Percentiles rank a stretch among this genome's conserved stretches.
Evolutionary conservation across 2,888 invertebrate species (phyloP).

Genomic region (Epirrita christyi): DNA sequence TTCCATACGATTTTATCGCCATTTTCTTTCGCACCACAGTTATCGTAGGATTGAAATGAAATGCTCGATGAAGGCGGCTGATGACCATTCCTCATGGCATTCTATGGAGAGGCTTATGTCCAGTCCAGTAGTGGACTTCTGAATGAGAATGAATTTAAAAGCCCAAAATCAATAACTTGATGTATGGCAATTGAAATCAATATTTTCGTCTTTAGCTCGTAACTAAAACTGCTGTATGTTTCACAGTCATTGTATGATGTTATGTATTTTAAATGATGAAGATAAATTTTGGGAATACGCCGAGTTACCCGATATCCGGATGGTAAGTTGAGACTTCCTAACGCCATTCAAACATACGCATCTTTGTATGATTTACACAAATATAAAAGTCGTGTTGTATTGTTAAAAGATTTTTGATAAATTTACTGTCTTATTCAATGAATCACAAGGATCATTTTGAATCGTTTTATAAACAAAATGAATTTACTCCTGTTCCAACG

Average conservation of each 20-base stretch:
- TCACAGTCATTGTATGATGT: conserved; percentile 21
- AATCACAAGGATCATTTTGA: too few species aligned
- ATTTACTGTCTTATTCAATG: too few species aligned
- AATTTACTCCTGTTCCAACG: too few species aligned
- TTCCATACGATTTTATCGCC: too few species aligned
- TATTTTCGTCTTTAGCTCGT: conserved; percentile 7
- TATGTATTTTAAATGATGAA: conserved; percentile 31
- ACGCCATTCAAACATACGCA: conserved; percentile 20
- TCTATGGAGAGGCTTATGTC: too few species aligned
- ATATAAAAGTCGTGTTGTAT: conserved; percentile 18
- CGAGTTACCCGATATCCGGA: conserved; percentile 40
- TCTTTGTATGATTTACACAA: conserved; percentile 34
- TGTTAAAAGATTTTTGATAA: conserved; percentile 5
- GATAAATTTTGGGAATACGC: conserved; percentile 32
- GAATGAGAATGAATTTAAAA: too few species aligned
- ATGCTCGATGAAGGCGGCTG: too few species aligned
- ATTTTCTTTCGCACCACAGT: too few species aligned
- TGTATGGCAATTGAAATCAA: conserved; percentile 16
- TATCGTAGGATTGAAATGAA: too few species aligned
- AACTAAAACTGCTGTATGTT: not conserved
- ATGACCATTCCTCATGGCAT: too few species aligned
- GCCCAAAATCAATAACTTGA: not conserved
- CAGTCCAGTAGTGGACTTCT: too few species aligned
- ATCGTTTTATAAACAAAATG: too few species aligned
- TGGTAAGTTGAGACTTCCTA: conserved; percentile 39